Percentiles rank a stretch among this genome's conserved stretches.
Conservation (phyloP, 1,140 invertebrate species). For the Lucilia cuprina region DNA sequence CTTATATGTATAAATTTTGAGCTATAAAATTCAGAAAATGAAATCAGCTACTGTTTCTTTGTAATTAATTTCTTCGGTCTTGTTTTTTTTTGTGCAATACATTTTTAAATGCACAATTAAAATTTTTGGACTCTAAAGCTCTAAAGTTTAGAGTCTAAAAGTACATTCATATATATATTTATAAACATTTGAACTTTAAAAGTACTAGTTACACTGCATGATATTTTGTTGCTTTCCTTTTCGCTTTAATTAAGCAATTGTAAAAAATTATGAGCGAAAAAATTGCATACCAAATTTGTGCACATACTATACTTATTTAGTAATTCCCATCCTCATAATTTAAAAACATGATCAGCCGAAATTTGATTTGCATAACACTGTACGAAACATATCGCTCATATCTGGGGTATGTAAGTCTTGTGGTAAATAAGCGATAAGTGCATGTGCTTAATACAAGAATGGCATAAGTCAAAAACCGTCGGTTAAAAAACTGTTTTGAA, state of each 20-base stretch:
- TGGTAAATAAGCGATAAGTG: no score
- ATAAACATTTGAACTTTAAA: no score
- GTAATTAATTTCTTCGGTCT: background rate
- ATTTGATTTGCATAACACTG: background rate
- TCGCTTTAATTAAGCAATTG: background rate
- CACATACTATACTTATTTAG: background rate
- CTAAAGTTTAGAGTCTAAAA: no score
- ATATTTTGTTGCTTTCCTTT: background rate
- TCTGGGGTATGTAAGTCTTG: no score
- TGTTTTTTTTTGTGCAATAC: background rate
- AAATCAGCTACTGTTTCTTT: background rate
- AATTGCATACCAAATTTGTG: background rate
- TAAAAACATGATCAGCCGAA: background rate
- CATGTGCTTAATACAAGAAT: no score
- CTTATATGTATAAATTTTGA: background rate
- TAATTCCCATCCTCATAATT: background rate
- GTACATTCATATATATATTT: no score
- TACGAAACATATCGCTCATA: background rate
- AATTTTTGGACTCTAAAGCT: no score
- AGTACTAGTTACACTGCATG: background rate
- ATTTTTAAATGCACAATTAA: background rate
- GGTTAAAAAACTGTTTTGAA: no score
- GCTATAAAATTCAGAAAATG: background rate
- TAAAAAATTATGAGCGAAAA: background rate
- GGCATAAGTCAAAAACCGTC: no score